Percentiles rank a stretch among this genome's conserved stretches.
These are phyloP conservation scores for Urocolius indicus DNA, from an alignment of 2,113 vertebrate genomes.

Conservation along the genomic window DNA sequence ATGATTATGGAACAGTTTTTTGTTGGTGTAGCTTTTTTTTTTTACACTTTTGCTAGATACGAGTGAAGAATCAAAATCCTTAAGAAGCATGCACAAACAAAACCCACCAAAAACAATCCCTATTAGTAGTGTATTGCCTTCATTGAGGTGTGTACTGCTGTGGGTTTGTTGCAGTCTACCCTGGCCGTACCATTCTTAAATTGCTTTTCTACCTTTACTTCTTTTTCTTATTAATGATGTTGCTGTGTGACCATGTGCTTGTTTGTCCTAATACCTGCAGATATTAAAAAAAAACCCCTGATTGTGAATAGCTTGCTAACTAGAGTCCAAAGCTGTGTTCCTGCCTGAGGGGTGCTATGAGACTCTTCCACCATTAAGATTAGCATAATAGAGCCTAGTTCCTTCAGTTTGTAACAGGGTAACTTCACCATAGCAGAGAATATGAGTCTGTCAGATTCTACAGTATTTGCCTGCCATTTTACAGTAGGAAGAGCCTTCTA, in stretches of 20 bases:
- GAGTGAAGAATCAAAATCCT: background rate
- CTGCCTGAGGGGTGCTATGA: background rate
- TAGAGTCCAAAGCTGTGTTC: background rate
- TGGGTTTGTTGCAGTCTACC: background rate
- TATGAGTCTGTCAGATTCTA: background rate
- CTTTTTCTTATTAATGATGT: background rate
- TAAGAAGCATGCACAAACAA: background rate
- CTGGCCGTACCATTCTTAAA: background rate
- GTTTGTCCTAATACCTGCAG: background rate
- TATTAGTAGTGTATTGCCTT: background rate
- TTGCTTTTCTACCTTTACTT: background rate
- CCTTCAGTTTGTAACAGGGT: background rate
- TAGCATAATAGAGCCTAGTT: background rate
- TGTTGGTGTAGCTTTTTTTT: background rate
- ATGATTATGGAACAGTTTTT: background rate
- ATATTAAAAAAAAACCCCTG: background rate
- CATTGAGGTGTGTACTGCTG: background rate
- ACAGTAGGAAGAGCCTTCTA: background rate
- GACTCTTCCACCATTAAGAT: too few relatives aligned
- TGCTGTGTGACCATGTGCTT: background rate
- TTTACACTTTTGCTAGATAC: background rate
- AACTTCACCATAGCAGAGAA: background rate
- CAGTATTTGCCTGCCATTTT: background rate
- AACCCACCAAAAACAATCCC: rapidly evolving
- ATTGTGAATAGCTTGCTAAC: background rate